Percentiles rank a stretch among this genome's conserved stretches.
Conservation (phyloP, 2,888 invertebrate genomes). For the Calameuta filiformis region DNA sequence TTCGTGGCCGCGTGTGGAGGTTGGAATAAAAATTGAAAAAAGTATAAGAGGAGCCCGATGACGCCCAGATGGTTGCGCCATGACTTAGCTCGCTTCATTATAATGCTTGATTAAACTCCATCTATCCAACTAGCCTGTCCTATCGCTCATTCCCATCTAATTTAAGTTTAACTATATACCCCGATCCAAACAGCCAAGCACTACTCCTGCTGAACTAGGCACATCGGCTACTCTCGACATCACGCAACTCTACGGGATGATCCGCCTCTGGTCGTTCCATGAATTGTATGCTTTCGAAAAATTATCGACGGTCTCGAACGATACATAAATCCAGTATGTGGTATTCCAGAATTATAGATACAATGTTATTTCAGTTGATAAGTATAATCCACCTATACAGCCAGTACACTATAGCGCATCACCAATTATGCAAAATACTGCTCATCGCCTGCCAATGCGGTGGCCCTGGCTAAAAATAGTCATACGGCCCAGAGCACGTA, state of each 20-base stretch:
- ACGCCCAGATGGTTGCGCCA: conserved; percentile 16
- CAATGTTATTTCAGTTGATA: not conserved
- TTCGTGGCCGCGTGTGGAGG: not conserved
- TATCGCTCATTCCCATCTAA: conserved; percentile 20
- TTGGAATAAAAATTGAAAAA: not conserved
- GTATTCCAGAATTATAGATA: not conserved
- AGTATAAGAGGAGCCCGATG: conserved; percentile 2
- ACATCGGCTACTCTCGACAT: not conserved
- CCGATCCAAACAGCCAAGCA: not conserved
- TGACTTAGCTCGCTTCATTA: conserved; percentile 19
- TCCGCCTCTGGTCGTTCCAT: not conserved
- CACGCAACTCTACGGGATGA: not conserved
- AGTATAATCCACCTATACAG: not conserved
- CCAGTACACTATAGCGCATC: not conserved
- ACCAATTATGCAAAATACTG: not conserved
- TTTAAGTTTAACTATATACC: conserved; percentile 18
- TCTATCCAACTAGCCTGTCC: conserved; percentile 15
- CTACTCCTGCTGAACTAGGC: not conserved
- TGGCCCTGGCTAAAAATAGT: conserved; percentile 6
- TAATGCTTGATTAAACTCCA: conserved; percentile 22
- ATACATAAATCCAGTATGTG: not conserved
- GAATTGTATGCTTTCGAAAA: not conserved
- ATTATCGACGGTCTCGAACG: not conserved
- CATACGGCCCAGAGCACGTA: not conserved
- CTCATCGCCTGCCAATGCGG: not conserved